Percentiles rank a stretch among this genome's conserved stretches.
Evolutionary conservation across 2,888 invertebrate species (phyloP).

Genomic region (Rotaria sp.): DNA sequence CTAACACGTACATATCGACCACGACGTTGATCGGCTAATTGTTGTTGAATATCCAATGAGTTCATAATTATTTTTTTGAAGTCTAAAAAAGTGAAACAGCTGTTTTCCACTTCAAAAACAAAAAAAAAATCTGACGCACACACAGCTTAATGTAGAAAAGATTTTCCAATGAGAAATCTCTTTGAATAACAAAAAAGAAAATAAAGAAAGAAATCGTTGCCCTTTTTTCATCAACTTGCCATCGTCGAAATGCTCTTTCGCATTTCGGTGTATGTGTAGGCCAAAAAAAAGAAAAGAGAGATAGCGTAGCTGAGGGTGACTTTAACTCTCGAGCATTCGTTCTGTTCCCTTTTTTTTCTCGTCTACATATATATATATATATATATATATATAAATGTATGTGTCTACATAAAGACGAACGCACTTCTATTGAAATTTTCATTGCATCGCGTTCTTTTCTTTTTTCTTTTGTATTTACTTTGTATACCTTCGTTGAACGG

Average conservation of each 20-base stretch:
- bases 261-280: background rate
- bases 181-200: background rate
- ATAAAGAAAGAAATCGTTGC: background rate
- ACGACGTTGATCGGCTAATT: slow-evolving; percentile 18
- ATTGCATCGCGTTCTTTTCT: slow-evolving; percentile 10
- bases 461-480: slow-evolving; percentile 10
- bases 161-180: background rate
- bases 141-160: background rate
- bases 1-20: slow-evolving; percentile 22
- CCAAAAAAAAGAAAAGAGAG: slow-evolving; percentile 4
- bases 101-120: background rate
- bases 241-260: background rate
- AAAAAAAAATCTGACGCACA: background rate
- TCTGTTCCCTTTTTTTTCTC: slow-evolving; percentile 1
- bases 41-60: background rate
- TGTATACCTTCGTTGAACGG: background rate
- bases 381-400: slow-evolving; percentile 21
- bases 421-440: slow-evolving; percentile 18
- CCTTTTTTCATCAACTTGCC: slow-evolving; percentile 9
- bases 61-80: background rate
- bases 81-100: background rate
- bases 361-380: background rate
- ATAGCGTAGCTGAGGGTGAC: slow-evolving; percentile 10
- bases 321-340: background rate
- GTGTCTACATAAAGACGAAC: slow-evolving; percentile 15